Evolutionary conservation across 1,140 invertebrate genomes (phyloP).

Genomic region (Eueides isabella): DNA sequence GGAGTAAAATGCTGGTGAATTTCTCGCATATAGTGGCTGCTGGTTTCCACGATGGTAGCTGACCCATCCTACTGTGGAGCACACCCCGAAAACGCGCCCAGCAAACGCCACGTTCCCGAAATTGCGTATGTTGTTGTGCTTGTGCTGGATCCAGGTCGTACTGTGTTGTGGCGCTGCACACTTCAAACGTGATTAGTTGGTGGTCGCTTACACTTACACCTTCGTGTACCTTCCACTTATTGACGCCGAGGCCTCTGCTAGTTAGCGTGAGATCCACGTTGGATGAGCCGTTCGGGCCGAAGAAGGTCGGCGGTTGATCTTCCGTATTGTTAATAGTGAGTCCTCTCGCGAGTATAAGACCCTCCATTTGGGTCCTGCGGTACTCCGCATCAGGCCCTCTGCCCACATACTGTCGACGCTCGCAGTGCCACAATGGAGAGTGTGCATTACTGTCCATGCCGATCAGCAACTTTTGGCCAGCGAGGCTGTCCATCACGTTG

Average conservation of each 20-base stretch:
- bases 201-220: slow-evolving; percentile 30
- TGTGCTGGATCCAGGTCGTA: neutral
- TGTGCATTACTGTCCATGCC: slow-evolving; percentile 23
- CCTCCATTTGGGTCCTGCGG: slow-evolving; percentile 11
- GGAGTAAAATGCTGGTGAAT: neutral
- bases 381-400: slow-evolving; percentile 14
- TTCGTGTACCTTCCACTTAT: slow-evolving; percentile 27
- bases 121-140: neutral
- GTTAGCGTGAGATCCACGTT: slow-evolving; percentile 30
- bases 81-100: neutral
- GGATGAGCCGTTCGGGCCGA: slow-evolving; percentile 29
- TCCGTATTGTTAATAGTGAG: slow-evolving; percentile 15
- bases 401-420: slow-evolving; percentile 1
- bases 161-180: no score
- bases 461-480: neutral
- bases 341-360: neutral
- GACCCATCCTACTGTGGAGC: neutral
- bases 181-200: slow-evolving; percentile 19
- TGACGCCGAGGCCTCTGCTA: neutral
- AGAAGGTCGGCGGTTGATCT: slow-evolving; percentile 25
- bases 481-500: neutral
- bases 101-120: neutral
- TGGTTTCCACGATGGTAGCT: neutral
- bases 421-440: slow-evolving; percentile 26
- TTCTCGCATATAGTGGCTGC: neutral